phyloP scores from a whole-genome alignment of 2,797 vertebrate species.

The Coranthus polyacanthus region DNA sequence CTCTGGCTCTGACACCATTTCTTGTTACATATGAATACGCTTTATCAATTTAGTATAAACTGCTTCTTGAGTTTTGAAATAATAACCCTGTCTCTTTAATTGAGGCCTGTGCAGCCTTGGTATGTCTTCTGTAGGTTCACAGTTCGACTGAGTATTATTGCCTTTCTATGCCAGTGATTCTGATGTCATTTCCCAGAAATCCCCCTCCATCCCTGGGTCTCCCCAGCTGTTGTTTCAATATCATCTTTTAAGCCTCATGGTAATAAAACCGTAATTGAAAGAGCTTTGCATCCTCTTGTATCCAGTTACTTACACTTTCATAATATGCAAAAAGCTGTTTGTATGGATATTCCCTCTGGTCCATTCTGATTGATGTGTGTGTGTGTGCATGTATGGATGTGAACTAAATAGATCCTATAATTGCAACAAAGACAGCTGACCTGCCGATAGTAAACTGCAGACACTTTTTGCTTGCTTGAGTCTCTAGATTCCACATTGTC shows the following conservation, averaged over 20 bases:
- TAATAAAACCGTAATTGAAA: constrained; percentile 84
- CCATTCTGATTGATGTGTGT: constrained; percentile 60
- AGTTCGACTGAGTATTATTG: constrained; percentile 66
- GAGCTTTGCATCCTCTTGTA: constrained; percentile 74
- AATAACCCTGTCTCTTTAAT: neutral
- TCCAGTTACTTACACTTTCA: constrained; percentile 80
- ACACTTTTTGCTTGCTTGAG: constrained; percentile 40
- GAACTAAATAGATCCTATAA: constrained; percentile 63
- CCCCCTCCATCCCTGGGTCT: constrained; percentile 56
- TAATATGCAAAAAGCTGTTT: constrained; percentile 72
- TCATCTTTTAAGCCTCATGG: constrained; percentile 74
- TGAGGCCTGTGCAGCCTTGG: constrained; percentile 23
- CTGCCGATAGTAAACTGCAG: constrained; percentile 48
- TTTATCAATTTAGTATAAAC: neutral
- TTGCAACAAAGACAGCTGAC: constrained; percentile 74
- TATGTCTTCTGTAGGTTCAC: constrained; percentile 11
- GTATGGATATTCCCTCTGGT: constrained; percentile 57
- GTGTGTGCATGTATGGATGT: constrained; percentile 21
- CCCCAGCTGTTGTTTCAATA: constrained; percentile 82
- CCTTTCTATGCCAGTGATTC: constrained; percentile 55
- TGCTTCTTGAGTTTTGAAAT: constrained; percentile 12
- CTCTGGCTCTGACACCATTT: too few species aligned
- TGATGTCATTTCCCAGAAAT: constrained; percentile 81
- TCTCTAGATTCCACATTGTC: constrained; percentile 38
- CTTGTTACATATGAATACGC: too few species aligned